Evolutionary conservation across 30 jellyfish, hydroid and myxozoan species (phyloP).

Genomic region (Hydractinia echinata): DNA sequence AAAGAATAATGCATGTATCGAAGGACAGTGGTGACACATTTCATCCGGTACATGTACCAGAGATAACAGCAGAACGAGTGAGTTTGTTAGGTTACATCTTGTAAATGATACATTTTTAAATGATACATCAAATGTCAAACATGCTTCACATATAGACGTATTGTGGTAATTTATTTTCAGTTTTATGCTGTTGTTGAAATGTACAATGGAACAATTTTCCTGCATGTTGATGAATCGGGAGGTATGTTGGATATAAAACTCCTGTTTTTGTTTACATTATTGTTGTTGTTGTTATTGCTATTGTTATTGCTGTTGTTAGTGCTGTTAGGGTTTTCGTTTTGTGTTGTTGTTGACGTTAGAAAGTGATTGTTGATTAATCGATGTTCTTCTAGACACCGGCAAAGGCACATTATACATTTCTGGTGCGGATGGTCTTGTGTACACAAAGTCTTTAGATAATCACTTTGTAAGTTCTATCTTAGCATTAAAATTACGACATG

Average conservation of each 20-base stretch:
- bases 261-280: neutral
- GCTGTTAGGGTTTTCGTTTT: no score
- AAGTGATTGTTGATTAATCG: no score
- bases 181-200: slow-evolving; percentile 78
- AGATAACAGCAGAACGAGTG: slow-evolving; percentile 71
- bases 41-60: slow-evolving; percentile 68
- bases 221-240: slow-evolving; percentile 77
- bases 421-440: slow-evolving; percentile 68
- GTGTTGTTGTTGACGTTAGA: no score
- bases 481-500: no score
- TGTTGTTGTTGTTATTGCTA: neutral
- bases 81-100: neutral
- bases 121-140: no score
- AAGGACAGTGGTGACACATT: slow-evolving; percentile 72
- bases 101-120: no score
- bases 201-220: slow-evolving; percentile 75
- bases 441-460: slow-evolving; percentile 58
- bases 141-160: neutral
- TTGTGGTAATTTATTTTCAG: slow-evolving; percentile 30
- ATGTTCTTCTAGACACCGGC: slow-evolving; percentile 57
- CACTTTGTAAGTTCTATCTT: slow-evolving; percentile 59
- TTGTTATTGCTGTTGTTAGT: no score
- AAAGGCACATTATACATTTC: slow-evolving; percentile 79
- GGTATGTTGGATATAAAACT: slow-evolving; percentile 22
- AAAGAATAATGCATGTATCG: slow-evolving; percentile 79